Base-by-base conservation (phyloP, 2,797 vertebrate species). In the Rousettus madagascariensis region DNA sequence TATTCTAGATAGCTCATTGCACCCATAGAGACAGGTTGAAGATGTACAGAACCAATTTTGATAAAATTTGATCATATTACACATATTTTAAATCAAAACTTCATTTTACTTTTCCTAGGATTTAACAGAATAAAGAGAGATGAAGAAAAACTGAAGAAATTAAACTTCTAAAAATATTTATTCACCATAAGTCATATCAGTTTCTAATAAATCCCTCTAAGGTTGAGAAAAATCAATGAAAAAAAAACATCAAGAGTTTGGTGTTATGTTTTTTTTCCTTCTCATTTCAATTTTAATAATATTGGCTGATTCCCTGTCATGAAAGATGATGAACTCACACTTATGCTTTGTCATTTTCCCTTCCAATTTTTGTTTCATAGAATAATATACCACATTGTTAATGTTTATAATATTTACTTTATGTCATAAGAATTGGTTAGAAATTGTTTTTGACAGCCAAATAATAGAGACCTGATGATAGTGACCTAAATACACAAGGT, bases 251-350 rank as follows among this genome's bases (percentile, higher is more conserved):
- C 36, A 90, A 55, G n/a, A 90, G 17, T 12, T 87, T 75, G n/a
- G 9, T 53, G 55, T 83, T 75, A 13, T 6, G 38, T 77, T 17
- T 89, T 4, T 57, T 53, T 19, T 13, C 26, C 36, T 71, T 66
- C 24, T 87, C 59, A 57, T 94, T 95, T 77, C 41, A 85, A 71
- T 95, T 95, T 86, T 86, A 92, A 79, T 88, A 68, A 59, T 90
- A 90, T 66, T 90, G 74, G 77, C 85, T 75, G 30, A 38, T 22
- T 28, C 28, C 11, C 10, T 86, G 43, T 19, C 82, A 33, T 91
- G n/a, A 91, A 83, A 96, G 38, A 69, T 86, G 38, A 94, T 28
- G 61, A 91, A 91, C 61, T 96, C 15, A 46, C 36, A 84, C 8
- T 46, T 59, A 43, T 26, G 9, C 46, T 84, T 82, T 77, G 77